Evolutionary conservation across 1,140 invertebrate genomes (phyloP), one percentile per base, ranked within the genome.

Genomic region (Megalopta genalis): DNA sequence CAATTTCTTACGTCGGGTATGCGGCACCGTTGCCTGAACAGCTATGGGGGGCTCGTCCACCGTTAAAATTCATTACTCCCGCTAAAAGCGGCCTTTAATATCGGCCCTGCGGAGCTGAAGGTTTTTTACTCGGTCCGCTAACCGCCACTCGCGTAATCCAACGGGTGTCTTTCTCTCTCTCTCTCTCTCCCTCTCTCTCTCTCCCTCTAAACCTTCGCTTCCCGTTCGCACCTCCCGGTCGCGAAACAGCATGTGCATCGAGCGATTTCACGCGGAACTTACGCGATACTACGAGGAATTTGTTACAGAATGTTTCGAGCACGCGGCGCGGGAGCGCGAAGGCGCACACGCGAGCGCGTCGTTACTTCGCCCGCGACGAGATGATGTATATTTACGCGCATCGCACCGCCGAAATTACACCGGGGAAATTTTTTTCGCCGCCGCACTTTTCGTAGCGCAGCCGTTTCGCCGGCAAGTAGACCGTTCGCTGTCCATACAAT

Each of bases 1-100:
- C 86, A 87, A 88, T 90, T 88, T 84, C 88, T 88, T 87, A 88
- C 62, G 80, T 82, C 83, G 84, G 74, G 70, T 79, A 85, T 72
- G 63, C 62, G 60, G 65, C 25, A 67, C 64, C 69, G 65, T 76
- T 46, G 57, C 70, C 37, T 66, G 80, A 69, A 80, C 59, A 64
- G 69, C 59, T 39, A 76, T 57, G 60, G 79, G 54, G n/a, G 63
- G 66, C 81, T 75, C 84, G 76, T 82, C 75, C 72, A 49, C 82
- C 78, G 77, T 82, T 82, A 80, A 88, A 87, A 88, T 88, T 88
- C 86, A 88, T 87, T 88, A 88, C 87, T 66, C 71, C 82, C 57
- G 76, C 80, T 82, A 86, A 86, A 71, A 64, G 69, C 69, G 46
- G 42, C 69, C 69, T 70, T 78, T 78, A 72, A 71, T 72, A 72